Conservation (phyloP, 2,888 invertebrate genomes). For the Eristalinus aeneus region DNA sequence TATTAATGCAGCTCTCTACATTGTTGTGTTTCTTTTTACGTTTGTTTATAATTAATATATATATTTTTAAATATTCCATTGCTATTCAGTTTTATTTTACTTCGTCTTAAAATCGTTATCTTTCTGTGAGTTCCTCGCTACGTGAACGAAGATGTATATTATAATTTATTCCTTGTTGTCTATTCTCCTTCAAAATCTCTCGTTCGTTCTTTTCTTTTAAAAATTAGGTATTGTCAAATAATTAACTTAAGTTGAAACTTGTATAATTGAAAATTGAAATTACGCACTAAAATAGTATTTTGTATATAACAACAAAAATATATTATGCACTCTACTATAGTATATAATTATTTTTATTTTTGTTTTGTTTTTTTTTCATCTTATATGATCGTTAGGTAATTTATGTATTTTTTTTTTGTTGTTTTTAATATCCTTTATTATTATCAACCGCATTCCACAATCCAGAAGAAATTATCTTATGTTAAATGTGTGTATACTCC, state of each 20-base stretch:
- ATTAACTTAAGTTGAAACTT: conserved; percentile 70
- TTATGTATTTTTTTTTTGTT: not conserved
- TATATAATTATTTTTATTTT: conserved; percentile 62
- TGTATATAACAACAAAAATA: conserved; percentile 71
- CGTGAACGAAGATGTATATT: not conserved
- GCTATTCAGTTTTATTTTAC: conserved; percentile 62
- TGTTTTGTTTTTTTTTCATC: conserved; percentile 16
- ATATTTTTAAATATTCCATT: conserved; percentile 52
- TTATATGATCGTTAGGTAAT: conserved; percentile 63
- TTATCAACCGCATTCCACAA: conserved; percentile 69
- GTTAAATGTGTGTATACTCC: not conserved
- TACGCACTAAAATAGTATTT: conserved; percentile 70
- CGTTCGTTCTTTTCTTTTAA: conserved; percentile 44
- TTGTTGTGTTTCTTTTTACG: conserved; percentile 70
- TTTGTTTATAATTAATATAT: conserved; percentile 46
- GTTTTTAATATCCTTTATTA: not conserved
- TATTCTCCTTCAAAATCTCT: conserved; percentile 36
- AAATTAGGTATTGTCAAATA: conserved; percentile 71
- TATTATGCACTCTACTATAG: conserved; percentile 71
- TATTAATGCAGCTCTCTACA: conserved; percentile 68
- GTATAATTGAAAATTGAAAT: conserved; percentile 71
- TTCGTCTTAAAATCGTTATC: conserved; percentile 54
- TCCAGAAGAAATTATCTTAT: conserved; percentile 60
- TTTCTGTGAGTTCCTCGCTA: conserved; percentile 13
- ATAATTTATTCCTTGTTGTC: conserved; percentile 32